phyloP scores from a whole-genome alignment of 2,888 invertebrate genomes.

The Lathronympha strigana region DNA sequence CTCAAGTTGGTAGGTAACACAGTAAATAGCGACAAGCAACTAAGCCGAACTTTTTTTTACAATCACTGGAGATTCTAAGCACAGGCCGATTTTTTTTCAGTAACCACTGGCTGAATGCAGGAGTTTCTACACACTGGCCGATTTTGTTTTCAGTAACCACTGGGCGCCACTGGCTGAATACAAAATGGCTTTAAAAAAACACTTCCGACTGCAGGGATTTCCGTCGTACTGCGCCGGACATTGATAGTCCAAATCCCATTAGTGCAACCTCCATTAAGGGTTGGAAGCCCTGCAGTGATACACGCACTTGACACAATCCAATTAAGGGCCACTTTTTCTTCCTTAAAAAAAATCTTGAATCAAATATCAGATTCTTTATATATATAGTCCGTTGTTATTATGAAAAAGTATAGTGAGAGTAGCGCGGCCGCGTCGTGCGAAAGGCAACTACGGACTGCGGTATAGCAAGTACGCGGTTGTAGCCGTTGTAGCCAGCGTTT shows the following conservation, averaged over 20 bases:
- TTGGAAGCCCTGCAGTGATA: slow-evolving; percentile 36
- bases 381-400: slow-evolving; percentile 18
- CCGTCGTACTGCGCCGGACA: slow-evolving; percentile 34
- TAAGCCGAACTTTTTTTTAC: no score
- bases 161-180: slow-evolving; percentile 15
- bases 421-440: slow-evolving; percentile 58
- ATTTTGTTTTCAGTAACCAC: slow-evolving; percentile 7
- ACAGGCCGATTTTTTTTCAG: slow-evolving; percentile 18
- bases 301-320: slow-evolving; percentile 34
- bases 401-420: slow-evolving; percentile 23
- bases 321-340: slow-evolving; percentile 20
- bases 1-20: background rate
- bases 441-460: slow-evolving; percentile 61
- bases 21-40: background rate
- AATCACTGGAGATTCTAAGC: no score
- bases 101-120: slow-evolving; percentile 8
- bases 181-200: slow-evolving; percentile 10
- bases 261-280: slow-evolving; percentile 40
- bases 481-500: slow-evolving; percentile 63
- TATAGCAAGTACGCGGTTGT: slow-evolving; percentile 60
- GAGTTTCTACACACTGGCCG: slow-evolving; percentile 18
- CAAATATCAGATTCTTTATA: background rate
- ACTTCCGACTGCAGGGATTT: slow-evolving; percentile 35
- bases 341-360: background rate
- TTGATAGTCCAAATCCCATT: slow-evolving; percentile 39